Evolutionary conservation across 2,113 vertebrate genomes (phyloP).

Genomic region (Otolemur garnettii): DNA sequence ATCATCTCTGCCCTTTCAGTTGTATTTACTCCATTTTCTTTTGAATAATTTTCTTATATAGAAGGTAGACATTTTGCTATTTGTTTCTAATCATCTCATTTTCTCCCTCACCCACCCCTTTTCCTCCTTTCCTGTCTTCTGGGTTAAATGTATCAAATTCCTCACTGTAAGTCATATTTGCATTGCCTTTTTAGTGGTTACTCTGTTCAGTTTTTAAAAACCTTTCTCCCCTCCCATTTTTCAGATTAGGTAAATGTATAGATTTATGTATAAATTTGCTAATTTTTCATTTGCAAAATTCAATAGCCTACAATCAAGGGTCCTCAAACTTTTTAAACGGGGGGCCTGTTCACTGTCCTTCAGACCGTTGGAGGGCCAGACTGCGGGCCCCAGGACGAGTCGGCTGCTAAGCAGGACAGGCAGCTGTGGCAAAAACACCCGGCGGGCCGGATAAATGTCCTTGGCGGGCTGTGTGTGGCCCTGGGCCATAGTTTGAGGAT

Average conservation of each 20-base stretch:
- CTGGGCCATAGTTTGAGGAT: too few relatives aligned
- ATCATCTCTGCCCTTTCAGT: background rate
- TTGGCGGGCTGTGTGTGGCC: too few relatives aligned
- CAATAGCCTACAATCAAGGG: too few relatives aligned
- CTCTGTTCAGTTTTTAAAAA: background rate
- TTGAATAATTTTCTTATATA: background rate
- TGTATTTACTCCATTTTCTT: slow-evolving; percentile 29
- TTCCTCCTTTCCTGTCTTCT: background rate
- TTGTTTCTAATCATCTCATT: background rate
- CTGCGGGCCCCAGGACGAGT: too few relatives aligned
- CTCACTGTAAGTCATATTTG: background rate
- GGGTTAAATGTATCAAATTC: slow-evolving; percentile 5
- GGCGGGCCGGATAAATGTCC: too few relatives aligned
- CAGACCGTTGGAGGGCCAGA: too few relatives aligned
- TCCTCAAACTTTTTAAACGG: too few relatives aligned
- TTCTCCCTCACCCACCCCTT: background rate
- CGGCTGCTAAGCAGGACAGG: too few relatives aligned
- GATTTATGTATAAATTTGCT: background rate
- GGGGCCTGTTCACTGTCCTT: too few relatives aligned
- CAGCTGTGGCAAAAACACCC: too few relatives aligned
- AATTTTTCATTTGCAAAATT: background rate
- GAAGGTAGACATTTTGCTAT: background rate
- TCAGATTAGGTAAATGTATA: background rate
- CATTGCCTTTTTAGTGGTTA: background rate
- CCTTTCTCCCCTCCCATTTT: background rate